Conservation (phyloP, 2,113 vertebrate species). For the Bubalus kerabau region DNA sequence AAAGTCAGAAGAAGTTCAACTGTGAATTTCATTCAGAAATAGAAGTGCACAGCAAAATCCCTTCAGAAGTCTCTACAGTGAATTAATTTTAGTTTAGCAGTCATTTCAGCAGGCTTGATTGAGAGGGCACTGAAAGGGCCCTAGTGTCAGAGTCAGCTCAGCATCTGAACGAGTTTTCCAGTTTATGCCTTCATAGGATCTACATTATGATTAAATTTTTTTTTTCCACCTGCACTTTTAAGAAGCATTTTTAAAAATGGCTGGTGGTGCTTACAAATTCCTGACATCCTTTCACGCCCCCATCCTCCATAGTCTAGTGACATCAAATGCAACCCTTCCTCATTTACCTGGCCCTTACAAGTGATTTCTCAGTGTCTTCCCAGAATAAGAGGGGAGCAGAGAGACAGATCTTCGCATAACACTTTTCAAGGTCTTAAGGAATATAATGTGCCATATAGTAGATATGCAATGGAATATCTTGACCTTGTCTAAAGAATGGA, state of each 20-base stretch:
- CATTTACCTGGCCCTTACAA: neutral
- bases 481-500: neutral
- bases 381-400: neutral
- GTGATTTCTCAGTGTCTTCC: neutral
- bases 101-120: neutral
- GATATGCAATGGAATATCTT: neutral
- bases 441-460: neutral
- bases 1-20: constrained; percentile 25
- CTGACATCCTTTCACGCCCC: neutral
- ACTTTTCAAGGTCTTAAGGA: neutral
- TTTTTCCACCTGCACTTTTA: neutral
- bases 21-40: constrained; percentile 13
- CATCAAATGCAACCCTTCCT: neutral
- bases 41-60: neutral
- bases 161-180: neutral
- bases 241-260: neutral
- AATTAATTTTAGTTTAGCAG: neutral
- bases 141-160: neutral
- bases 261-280: neutral
- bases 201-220: neutral
- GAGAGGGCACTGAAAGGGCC: neutral
- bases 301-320: neutral
- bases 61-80: neutral
- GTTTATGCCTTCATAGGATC: neutral
- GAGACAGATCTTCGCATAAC: neutral